phyloP scores from a whole-genome alignment of 1,140 invertebrate genomes.

The Lerema accius region DNA sequence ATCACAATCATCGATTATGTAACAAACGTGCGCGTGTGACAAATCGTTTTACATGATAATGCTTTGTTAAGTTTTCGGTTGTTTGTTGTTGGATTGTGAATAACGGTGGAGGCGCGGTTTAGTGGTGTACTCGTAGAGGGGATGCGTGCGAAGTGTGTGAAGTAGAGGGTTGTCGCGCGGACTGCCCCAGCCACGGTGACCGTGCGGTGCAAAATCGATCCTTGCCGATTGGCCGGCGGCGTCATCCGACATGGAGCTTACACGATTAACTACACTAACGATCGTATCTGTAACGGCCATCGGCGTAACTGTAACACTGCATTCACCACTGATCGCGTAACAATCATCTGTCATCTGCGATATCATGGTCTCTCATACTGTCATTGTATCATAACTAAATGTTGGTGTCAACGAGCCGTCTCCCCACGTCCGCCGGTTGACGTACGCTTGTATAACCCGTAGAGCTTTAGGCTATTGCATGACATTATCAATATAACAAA shows the following conservation, averaged over 20 bases:
- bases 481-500: conserved; percentile 55
- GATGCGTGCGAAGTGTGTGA: conserved; percentile 55
- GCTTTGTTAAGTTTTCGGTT: conserved; percentile 81
- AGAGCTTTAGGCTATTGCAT: conserved; percentile 62
- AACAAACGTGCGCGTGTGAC: conserved; percentile 81
- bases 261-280: conserved; percentile 81
- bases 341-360: conserved; percentile 49
- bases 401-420: conserved; percentile 25
- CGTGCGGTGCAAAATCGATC: conserved; percentile 81
- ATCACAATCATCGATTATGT: conserved; percentile 82
- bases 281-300: conserved; percentile 66
- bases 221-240: conserved; percentile 47
- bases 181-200: conserved; percentile 52
- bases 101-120: conserved; percentile 74
- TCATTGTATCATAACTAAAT: conserved; percentile 35
- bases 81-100: conserved; percentile 83
- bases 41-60: conserved; percentile 81
- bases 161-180: conserved; percentile 49
- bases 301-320: conserved; percentile 69
- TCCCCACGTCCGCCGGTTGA: conserved; percentile 22
- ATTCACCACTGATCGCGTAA: conserved; percentile 62
- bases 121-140: conserved; percentile 71
- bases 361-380: conserved; percentile 35
- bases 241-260: conserved; percentile 75
- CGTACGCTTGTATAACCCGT: conserved; percentile 25